Conservation (phyloP, 2,888 invertebrate genomes). For the Alloscopus bannaensis region DNA sequence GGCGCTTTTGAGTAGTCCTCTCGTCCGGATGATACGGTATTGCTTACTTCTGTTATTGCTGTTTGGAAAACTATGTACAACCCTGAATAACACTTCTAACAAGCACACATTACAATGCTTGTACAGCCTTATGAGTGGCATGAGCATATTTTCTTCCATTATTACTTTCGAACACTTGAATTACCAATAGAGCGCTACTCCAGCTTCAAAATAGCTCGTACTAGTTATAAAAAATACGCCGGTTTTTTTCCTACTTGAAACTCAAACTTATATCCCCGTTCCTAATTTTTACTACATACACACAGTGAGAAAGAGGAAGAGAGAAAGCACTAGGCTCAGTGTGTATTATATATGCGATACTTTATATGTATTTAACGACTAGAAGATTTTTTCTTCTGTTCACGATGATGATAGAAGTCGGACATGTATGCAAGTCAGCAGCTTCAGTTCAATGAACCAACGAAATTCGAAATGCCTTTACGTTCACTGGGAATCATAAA, state of each 20-base stretch:
- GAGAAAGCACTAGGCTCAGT: too few species aligned
- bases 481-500: conserved; percentile 44
- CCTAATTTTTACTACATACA: background rate
- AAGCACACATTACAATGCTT: conserved; percentile 11
- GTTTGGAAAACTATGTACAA: background rate
- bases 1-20: conserved; percentile 22
- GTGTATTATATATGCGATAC: too few species aligned
- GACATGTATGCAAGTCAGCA: conserved; percentile 33
- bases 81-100: background rate
- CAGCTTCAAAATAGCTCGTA: background rate
- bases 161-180: conserved; percentile 4
- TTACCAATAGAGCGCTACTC: background rate
- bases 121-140: conserved; percentile 11
- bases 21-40: conserved; percentile 37
- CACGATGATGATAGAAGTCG: background rate
- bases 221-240: background rate
- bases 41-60: background rate
- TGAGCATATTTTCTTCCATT: conserved; percentile 10
- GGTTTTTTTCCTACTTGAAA: background rate
- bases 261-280: background rate
- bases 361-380: too few species aligned
- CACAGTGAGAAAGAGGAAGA: background rate
- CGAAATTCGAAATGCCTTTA: conserved; percentile 38
- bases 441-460: conserved; percentile 47
- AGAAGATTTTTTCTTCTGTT: too few species aligned